Evolutionary conservation across 2,113 vertebrate genomes (phyloP), one percentile per base, ranked within the genome.

Genomic region (Heterotis niloticus): DNA sequence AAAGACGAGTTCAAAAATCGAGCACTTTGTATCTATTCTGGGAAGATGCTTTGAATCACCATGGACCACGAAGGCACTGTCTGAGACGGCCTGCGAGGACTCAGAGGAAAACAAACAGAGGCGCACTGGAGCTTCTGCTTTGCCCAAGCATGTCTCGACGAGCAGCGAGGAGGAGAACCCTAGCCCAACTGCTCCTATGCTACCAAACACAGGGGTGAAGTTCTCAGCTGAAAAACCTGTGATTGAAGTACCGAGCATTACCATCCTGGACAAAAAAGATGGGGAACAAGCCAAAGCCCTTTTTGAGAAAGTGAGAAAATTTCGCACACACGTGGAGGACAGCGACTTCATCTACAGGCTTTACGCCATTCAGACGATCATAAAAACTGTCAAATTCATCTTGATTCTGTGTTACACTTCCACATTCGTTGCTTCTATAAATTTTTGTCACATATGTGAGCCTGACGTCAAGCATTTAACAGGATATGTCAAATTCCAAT

Each of bases 1-100:
- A 83, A 98, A 98, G 90, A 99, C 98, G 0, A 98, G 98, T 85
- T 99, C 98, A 74, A 99, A 99, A 90, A 95, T 99, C 5, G 98
- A 99, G 85, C 98, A 99, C 87, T 99, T 99, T 87, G 98, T 99
- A 60, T 98, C 97, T 23, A 99, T 98, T 82, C 86, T 99, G 81
- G 98, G 97, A 12, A 98, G 98, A 79, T 99, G 97, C 84, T 99
- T 99, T 62, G 98, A 99, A 85, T 99, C 98, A 5, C 98, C 97
- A 10, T 99, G 98, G 98, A 99, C 98, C 23, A 98, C 98, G 12
- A 99, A 99, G 88, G 98, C 97, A 0, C 86, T 99, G 82, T 99
- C 98, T 4, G 98, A 99, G 90, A 99, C 98, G 0, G 98, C 98
- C 0, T 99, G 97, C 1, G 98, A 99, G 84, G 96, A 99, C 88